phyloP scores from a whole-genome alignment of 2,888 invertebrate genomes.

The Trileptium ribeirensis region DNA sequence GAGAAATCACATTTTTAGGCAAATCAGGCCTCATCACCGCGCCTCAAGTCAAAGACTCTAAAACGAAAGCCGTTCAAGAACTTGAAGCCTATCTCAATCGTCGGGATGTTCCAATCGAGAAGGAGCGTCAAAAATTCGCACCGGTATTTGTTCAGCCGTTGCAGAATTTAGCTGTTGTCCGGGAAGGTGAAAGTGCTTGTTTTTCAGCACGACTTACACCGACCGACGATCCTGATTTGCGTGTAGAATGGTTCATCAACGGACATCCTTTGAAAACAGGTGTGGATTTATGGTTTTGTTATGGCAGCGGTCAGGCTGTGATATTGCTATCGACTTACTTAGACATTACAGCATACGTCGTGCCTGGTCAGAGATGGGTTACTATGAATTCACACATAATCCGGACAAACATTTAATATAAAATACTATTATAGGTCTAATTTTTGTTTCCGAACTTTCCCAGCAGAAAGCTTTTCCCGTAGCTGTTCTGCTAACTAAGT shows the following conservation, averaged over 20 bases:
- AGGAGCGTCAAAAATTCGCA: conserved; percentile 33
- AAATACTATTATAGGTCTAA: too few species aligned
- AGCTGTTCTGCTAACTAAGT: too few species aligned
- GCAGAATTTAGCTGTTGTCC: conserved; percentile 42
- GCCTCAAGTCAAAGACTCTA: conserved; percentile 37
- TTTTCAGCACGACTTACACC: conserved; percentile 41
- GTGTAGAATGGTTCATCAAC: conserved; percentile 75
- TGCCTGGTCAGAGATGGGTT: too few species aligned
- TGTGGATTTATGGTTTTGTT: neutral
- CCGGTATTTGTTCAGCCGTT: conserved; percentile 49
- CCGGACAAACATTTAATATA: too few species aligned
- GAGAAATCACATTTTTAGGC: conserved; percentile 27
- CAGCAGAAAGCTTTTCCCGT: too few species aligned
- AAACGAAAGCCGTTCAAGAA: conserved; percentile 46
- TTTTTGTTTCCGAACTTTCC: too few species aligned
- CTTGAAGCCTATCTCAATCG: conserved; percentile 43
- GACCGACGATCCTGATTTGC: conserved; percentile 28
- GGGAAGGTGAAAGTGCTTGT: conserved; percentile 46
- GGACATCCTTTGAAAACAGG: conserved; percentile 78
- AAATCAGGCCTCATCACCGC: conserved; percentile 45
- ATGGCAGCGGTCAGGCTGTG: too few species aligned
- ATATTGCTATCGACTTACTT: too few species aligned
- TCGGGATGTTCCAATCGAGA: conserved; percentile 26
- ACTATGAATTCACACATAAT: too few species aligned
- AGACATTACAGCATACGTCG: too few species aligned